phyloP scores from a whole-genome alignment of 2,888 invertebrate species.

The Eupithecia pulchellata region DNA sequence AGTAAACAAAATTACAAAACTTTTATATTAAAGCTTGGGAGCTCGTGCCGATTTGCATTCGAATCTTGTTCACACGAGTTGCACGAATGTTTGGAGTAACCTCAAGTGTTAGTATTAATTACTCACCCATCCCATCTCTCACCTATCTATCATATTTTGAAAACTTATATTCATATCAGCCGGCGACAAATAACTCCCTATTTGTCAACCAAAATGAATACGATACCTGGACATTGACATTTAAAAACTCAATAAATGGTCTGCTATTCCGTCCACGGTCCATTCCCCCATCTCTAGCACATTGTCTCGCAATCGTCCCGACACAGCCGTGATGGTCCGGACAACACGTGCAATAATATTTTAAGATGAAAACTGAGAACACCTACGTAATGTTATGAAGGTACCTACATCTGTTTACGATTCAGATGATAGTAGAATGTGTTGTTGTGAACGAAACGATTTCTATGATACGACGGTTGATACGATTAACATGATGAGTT shows the following conservation, averaged over 20 bases:
- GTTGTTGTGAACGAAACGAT: constrained; percentile 9
- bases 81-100: too few relatives aligned
- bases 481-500: neutral
- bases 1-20: too few relatives aligned
- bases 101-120: too few relatives aligned
- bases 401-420: neutral
- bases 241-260: neutral
- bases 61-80: too few relatives aligned
- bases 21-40: too few relatives aligned
- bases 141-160: too few relatives aligned
- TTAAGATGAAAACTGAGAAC: constrained; percentile 32
- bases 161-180: too few relatives aligned
- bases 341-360: constrained; percentile 45
- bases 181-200: too few relatives aligned
- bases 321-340: constrained; percentile 40
- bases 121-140: too few relatives aligned
- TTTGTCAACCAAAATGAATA: too few relatives aligned
- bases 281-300: constrained; percentile 36
- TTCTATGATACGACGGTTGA: too few relatives aligned
- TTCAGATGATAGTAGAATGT: constrained; percentile 19
- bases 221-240: neutral
- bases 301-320: constrained; percentile 41
- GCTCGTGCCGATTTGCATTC: too few relatives aligned
- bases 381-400: constrained; percentile 38
- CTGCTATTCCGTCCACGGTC: neutral